Conservation (phyloP, 2,113 vertebrate species). For the Hippocampus mohnikei region DNA sequence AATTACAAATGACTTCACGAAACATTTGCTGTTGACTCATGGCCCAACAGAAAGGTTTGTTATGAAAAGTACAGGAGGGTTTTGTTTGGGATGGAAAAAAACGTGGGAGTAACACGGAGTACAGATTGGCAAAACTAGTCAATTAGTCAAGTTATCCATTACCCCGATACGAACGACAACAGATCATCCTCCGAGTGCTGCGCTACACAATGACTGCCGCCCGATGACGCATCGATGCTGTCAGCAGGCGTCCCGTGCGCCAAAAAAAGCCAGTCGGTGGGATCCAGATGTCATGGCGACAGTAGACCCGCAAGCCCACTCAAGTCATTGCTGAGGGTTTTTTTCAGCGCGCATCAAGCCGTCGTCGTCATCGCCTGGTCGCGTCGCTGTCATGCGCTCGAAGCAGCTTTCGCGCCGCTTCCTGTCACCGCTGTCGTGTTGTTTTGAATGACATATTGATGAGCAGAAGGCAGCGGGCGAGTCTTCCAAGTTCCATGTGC, state of each 20-base stretch:
- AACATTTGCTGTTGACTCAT: constrained; percentile 28
- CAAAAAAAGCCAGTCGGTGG: neutral
- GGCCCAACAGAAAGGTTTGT: neutral
- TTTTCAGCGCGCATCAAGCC: constrained; percentile 21
- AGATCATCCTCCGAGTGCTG: neutral
- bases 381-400: neutral
- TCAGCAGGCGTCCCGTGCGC: constrained; percentile 3
- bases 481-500: neutral
- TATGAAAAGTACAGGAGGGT: constrained; percentile 19
- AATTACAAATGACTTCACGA: constrained; percentile 16
- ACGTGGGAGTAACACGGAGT: constrained; percentile 5
- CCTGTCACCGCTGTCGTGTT: neutral
- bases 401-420: neutral
- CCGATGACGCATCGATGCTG: neutral
- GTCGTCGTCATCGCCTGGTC: neutral
- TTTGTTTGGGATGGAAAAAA: constrained; percentile 11
- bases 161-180: too few relatives aligned
- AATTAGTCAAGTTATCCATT: neutral
- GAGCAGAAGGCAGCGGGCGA: constrained; percentile 12
- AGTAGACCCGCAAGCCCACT: constrained; percentile 28
- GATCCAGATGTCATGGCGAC: constrained; percentile 63
- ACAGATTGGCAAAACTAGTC: neutral
- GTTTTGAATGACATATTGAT: neutral
- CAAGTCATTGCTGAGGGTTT: constrained; percentile 5
- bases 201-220: neutral